Evolutionary conservation across 2,113 vertebrate species (phyloP).

Genomic region (Protobothrops mucrosquamatus): DNA sequence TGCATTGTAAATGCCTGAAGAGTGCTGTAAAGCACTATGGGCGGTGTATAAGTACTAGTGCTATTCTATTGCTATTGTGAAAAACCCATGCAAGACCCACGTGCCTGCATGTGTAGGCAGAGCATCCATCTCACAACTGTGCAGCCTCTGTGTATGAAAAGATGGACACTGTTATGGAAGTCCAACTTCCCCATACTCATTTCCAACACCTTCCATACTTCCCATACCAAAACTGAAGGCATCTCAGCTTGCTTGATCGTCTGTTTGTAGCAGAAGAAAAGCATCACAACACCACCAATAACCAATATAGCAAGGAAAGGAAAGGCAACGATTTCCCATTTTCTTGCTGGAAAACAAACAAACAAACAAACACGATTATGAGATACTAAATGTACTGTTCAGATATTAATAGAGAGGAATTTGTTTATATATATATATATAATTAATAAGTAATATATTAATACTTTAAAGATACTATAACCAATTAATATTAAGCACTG

Average conservation of each 20-base stretch:
- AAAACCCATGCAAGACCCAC: too few species aligned
- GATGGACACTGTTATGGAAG: too few species aligned
- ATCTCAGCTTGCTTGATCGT: conserved; percentile 15
- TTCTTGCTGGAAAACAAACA: conserved; percentile 11
- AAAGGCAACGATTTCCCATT: background rate
- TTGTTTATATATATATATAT: too few species aligned
- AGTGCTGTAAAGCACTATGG: too few species aligned
- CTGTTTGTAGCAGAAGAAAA: conserved; percentile 18
- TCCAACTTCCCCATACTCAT: background rate
- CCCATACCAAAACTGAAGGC: conserved; percentile 51
- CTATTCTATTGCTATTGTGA: too few species aligned
- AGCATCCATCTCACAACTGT: background rate
- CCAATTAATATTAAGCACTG: too few species aligned
- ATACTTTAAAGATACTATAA: too few species aligned
- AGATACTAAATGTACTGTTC: background rate
- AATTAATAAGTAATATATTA: too few species aligned
- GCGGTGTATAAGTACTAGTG: too few species aligned
- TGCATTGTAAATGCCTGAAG: too few species aligned
- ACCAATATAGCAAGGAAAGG: background rate
- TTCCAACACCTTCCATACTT: background rate
- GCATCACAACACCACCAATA: background rate
- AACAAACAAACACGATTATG: background rate
- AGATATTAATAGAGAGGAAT: background rate
- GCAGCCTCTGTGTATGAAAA: background rate
- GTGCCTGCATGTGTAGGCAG: too few species aligned